phyloP scores from a whole-genome alignment of 2,113 vertebrate species.

The Sigmodon hispidus region DNA sequence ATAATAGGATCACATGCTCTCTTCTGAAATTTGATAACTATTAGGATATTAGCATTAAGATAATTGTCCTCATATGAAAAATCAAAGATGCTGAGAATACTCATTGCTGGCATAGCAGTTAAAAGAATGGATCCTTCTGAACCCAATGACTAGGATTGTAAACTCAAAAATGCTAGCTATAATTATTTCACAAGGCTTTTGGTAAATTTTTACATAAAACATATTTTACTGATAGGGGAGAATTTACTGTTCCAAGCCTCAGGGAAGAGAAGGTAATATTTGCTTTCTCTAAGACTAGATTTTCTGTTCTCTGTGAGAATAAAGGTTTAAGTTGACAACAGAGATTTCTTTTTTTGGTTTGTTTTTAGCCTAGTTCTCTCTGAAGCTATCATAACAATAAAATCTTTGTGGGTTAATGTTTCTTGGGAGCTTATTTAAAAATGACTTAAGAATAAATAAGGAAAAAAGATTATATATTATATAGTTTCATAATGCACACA shows the following conservation, averaged over 20 bases:
- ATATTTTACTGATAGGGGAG: neutral
- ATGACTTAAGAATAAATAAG: conserved; percentile 35
- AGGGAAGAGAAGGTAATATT: neutral
- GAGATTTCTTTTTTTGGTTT: neutral
- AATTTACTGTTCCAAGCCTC: neutral
- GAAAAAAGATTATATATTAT: neutral
- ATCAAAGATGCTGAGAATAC: neutral
- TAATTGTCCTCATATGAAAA: neutral
- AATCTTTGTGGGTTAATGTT: neutral
- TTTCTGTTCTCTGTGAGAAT: conserved; percentile 22
- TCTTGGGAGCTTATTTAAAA: conserved; percentile 22
- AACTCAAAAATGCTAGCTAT: neutral
- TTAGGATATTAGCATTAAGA: neutral
- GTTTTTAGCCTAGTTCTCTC: neutral
- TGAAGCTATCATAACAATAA: conserved; percentile 29
- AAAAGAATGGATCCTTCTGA: neutral
- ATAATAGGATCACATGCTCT: too few relatives aligned
- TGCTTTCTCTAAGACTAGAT: neutral
- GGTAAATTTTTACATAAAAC: neutral
- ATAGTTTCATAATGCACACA: neutral
- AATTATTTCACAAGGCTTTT: neutral
- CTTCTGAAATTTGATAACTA: too few relatives aligned
- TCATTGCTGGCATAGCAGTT: neutral
- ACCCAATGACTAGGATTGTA: neutral
- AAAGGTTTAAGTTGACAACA: conserved; percentile 7